Evolutionary conservation across 2,888 invertebrate species (phyloP).

Genomic region (Laspeyria flexula): DNA sequence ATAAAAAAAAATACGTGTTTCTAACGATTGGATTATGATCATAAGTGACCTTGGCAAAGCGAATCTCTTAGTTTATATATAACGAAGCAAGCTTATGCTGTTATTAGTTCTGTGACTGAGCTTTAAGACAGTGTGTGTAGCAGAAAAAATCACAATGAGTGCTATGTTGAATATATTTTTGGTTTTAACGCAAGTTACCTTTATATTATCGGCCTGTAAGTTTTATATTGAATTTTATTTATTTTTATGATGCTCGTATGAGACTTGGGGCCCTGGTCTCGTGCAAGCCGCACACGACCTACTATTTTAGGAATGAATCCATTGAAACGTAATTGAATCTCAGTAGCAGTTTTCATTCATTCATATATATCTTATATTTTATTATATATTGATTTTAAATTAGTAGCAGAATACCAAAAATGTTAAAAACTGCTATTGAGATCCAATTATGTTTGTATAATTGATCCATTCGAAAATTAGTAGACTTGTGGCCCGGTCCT

Average conservation of each 20-base stretch:
- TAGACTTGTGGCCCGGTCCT: too few species aligned
- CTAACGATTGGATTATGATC: conserved; percentile 18
- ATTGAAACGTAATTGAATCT: too few species aligned
- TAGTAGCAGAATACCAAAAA: too few species aligned
- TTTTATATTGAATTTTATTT: conserved; percentile 22
- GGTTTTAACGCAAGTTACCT: conserved; percentile 44
- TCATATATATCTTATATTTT: too few species aligned
- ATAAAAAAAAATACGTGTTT: background rate
- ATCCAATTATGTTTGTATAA: too few species aligned
- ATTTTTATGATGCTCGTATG: background rate
- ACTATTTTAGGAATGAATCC: too few species aligned
- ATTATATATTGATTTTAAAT: too few species aligned
- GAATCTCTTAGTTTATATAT: conserved; percentile 53
- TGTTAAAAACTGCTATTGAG: too few species aligned
- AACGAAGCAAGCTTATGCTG: conserved; percentile 25
- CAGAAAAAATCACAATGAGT: conserved; percentile 47
- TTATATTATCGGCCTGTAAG: conserved; percentile 56
- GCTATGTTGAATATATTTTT: conserved; percentile 40
- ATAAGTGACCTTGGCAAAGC: conserved; percentile 41
- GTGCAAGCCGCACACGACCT: too few species aligned
- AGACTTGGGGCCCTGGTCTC: too few species aligned
- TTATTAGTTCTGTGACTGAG: conserved; percentile 46
- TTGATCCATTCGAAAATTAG: too few species aligned
- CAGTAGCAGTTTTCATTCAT: too few species aligned
- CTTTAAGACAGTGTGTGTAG: conserved; percentile 45